phyloP scores from a whole-genome alignment of 1,140 invertebrate species.

The Conus ventricosus region DNA sequence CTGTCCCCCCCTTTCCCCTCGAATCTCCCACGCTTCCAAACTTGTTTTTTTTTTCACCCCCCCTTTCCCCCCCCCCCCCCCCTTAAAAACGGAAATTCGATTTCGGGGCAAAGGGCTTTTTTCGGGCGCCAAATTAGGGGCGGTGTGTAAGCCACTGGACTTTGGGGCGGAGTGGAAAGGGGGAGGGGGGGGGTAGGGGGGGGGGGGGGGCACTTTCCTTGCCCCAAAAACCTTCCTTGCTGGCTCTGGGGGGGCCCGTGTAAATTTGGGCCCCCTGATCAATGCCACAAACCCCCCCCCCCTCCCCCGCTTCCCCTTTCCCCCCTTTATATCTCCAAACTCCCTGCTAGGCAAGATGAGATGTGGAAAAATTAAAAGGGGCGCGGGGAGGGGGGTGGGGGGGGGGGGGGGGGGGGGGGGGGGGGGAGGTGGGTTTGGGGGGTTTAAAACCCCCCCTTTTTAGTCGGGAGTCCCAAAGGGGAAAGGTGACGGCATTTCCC shows the following conservation, averaged over 20 bases:
- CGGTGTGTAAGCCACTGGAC: conserved; percentile 30
- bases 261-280: background rate
- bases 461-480: no score
- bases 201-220: background rate
- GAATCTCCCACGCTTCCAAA: background rate
- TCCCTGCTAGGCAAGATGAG: no score
- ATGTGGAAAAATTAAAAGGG: no score
- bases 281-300: background rate
- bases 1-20: background rate
- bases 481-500: no score
- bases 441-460: no score
- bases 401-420: no score
- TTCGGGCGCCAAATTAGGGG: conserved; percentile 28
- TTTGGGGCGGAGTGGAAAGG: background rate
- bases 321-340: background rate
- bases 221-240: background rate
- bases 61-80: no score
- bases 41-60: background rate
- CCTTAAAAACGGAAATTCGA: conserved; percentile 21
- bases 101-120: conserved; percentile 29
- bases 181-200: background rate
- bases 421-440: no score
- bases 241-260: background rate
- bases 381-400: no score
- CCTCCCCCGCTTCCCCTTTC: background rate